These are phyloP conservation scores for Orthosia incerta DNA, from an alignment of 2,888 invertebrate genomes.

Conservation along the genomic window DNA sequence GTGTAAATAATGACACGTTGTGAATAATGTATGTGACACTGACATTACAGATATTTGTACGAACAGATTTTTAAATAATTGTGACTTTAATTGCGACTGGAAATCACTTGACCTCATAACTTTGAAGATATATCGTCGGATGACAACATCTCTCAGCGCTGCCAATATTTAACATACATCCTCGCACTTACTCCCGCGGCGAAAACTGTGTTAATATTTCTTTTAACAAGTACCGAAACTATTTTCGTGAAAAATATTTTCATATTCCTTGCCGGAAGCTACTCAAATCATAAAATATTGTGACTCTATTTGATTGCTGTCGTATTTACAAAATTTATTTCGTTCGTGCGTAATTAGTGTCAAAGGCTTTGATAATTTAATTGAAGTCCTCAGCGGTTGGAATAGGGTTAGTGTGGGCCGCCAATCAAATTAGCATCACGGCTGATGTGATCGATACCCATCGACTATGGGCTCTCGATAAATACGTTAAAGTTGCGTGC, in stretches of 20 bases:
- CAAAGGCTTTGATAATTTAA: constrained; percentile 43
- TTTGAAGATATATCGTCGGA: constrained; percentile 54
- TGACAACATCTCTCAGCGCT: constrained; percentile 50
- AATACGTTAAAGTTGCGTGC: constrained; percentile 15
- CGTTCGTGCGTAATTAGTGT: constrained; percentile 31
- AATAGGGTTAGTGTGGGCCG: constrained; percentile 36
- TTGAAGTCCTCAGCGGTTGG: constrained; percentile 25
- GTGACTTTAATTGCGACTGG: constrained; percentile 63
- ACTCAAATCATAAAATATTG: constrained; percentile 6
- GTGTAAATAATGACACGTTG: constrained; percentile 74
- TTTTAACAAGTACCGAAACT: neutral
- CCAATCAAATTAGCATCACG: constrained; percentile 42
- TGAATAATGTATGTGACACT: constrained; percentile 65
- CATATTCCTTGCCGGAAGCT: constrained; percentile 4
- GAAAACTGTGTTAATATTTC: constrained; percentile 3
- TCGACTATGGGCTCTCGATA: constrained; percentile 30
- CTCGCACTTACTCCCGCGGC: neutral
- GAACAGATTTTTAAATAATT: constrained; percentile 60
- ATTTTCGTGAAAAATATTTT: neutral
- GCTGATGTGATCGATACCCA: constrained; percentile 37
- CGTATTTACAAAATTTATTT: constrained; percentile 29
- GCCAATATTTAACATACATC: constrained; percentile 32
- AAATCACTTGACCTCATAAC: constrained; percentile 68
- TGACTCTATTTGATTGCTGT: neutral
- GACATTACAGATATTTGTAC: constrained; percentile 65